Base-by-base conservation (phyloP, 2,113 vertebrate species). In the Puffinus mauretanicus region DNA sequence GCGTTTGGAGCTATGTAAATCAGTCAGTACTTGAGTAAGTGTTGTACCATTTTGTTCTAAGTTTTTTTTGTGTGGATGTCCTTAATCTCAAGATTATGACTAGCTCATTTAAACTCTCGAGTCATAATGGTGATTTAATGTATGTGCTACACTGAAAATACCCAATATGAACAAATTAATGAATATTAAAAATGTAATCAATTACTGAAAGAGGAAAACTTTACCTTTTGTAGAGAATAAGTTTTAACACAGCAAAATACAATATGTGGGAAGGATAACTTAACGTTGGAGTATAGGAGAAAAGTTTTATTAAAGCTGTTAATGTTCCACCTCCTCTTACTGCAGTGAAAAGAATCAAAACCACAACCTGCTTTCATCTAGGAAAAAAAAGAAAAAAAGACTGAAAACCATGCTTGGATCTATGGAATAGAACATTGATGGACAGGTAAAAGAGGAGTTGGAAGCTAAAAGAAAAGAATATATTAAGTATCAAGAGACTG, bases 221-320 rank as follows among this genome's bases (percentile, higher is more conserved):
- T 44, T 72, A 92, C 66, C 67, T 91, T 86, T 73, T 71, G 22
- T 34, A 40, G 24, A 60, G 25, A 72, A 34, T 76, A 91, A 51
- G 47, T 92, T 97, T 97, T 77, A 96, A 70, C 29, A 60, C 19
- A 84, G 70, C 34, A 90, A 94, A 94, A 87, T 70, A 57, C 29
- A 89, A 7, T 78, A 49, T 61, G n/a, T 80, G 51, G 93, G 88
- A 85, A 96, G 62, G 86, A 64, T 92, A 94, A 81, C 78, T 96
- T 97, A 61, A 84, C 15, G 25, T 0, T 95, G 75, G 91, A 93
- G 69, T 84, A 82, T 44, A 79, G 86, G 84, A 94, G 78, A 88
- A 97, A 97, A 94, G 81, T 96, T 97, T 98, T 97, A 65, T 96
- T 94, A 96, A 97, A 97, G n/a, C 86, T 66, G 85, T 97, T 97